phyloP scores from a whole-genome alignment of 2,888 invertebrate genomes.

The Euspilapteryx auroguttella region DNA sequence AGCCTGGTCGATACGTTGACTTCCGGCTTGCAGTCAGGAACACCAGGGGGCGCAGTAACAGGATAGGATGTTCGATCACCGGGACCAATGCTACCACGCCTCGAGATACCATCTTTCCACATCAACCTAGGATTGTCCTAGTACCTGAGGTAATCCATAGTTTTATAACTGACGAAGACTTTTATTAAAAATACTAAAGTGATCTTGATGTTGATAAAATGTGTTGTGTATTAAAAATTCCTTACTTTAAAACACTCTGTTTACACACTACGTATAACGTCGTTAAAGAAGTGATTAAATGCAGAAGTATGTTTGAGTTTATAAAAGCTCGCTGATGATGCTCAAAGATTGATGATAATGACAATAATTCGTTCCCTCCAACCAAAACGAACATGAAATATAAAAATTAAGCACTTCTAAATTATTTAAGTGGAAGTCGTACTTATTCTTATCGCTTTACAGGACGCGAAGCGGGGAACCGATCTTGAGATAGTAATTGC shows the following conservation, averaged over 20 bases:
- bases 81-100: constrained; percentile 85
- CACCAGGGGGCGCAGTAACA: constrained; percentile 74
- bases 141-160: constrained; percentile 67
- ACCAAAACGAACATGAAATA: constrained; percentile 22
- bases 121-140: constrained; percentile 75
- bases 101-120: constrained; percentile 81
- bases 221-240: too few relatives aligned
- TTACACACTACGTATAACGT: too few relatives aligned
- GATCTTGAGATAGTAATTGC: constrained; percentile 83
- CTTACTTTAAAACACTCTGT: too few relatives aligned
- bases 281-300: too few relatives aligned
- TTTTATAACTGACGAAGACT: background rate
- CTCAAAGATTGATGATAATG: constrained; percentile 40
- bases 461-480: constrained; percentile 78
- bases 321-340: too few relatives aligned
- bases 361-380: too few relatives aligned
- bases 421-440: constrained; percentile 5
- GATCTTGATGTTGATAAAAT: too few relatives aligned
- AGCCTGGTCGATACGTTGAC: constrained; percentile 82
- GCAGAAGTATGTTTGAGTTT: too few relatives aligned
- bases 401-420: constrained; percentile 14
- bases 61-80: constrained; percentile 77
- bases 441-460: constrained; percentile 16
- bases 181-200: background rate
- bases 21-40: constrained; percentile 74